Base-by-base conservation (phyloP, 2,113 vertebrate species). In the Pholis gunnellus region DNA sequence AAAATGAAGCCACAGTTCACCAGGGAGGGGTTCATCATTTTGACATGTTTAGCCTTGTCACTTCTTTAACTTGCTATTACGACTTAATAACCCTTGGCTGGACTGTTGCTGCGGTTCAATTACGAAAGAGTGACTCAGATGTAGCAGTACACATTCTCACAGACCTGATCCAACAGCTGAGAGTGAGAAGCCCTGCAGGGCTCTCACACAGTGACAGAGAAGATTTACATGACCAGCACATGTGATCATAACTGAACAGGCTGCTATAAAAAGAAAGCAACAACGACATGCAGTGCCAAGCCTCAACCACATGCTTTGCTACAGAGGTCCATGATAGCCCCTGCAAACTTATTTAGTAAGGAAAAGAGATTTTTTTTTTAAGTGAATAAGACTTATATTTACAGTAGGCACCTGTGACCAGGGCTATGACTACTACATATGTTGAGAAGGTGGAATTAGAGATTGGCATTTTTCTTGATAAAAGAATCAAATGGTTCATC, bases 251-350 rank as follows among this genome's bases (percentile, higher is more conserved):
- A 44, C 73, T 70, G 48, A 70, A 68, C 57, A 44, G 69, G n/a
- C 65, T 83, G 75, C 88, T 89, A 90, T 71, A 85, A 85, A 79
- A 87, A 84, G 83, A 72, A 87, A 31, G 52, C 36, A 88, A 85
- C 68, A 78, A 46, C 46, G 22, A 59, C 48, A n/a, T n/a, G n/a
- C n/a, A 70, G 65, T 20, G 81, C 17, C 80, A 80, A 78, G 25
- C 73, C 65, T 76, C 56, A 18, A 75, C 70, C 38, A 40, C 38
- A 76, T 61, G 56, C 40, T 38, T 14, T 27, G 31, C 42, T 34
- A 65, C 27, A 40, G 11, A 68, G 56, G 9, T 59, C 31, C 13
- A 42, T 0, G 2, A 67, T 18, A 50, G n/a, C 60, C 3, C 7
- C 14, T 15, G 29, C 11, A 65, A 57, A 5, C 14, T 18, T 27